Conservation (phyloP, 2,797 vertebrate species). For the Pseudocheirus occidentalis region DNA sequence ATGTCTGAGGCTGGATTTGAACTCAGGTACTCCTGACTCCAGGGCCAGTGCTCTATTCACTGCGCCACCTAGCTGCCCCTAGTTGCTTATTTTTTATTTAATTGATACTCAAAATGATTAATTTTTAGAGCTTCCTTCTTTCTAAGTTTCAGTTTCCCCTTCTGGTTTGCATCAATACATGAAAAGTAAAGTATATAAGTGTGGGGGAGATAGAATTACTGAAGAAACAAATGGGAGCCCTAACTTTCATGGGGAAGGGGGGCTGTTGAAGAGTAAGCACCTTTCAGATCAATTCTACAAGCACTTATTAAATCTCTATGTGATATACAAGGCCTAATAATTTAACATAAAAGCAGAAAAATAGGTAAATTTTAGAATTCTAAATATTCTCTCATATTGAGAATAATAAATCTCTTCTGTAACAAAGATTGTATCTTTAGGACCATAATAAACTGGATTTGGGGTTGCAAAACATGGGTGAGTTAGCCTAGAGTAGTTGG, state of each 20-base stretch:
- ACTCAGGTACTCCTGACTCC: no score
- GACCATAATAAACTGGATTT: neutral
- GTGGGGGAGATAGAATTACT: neutral
- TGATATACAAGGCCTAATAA: neutral
- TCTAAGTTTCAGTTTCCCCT: neutral
- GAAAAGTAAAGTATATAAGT: neutral
- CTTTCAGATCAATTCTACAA: neutral
- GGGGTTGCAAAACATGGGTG: neutral
- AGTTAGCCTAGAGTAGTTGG: neutral
- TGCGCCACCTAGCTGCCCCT: no score
- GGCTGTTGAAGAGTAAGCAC: neutral
- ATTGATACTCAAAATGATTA: constrained; percentile 18
- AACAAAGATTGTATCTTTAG: neutral
- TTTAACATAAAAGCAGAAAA: neutral
- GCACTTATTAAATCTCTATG: neutral
- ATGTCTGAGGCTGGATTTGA: no score
- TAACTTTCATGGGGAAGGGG: neutral
- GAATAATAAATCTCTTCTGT: neutral
- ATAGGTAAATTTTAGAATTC: neutral
- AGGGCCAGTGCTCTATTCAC: no score
- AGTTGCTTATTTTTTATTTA: constrained; percentile 43
- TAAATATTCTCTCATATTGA: constrained; percentile 13
- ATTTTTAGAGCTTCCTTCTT: constrained; percentile 39
- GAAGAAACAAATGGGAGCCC: constrained; percentile 19
- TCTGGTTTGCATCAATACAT: constrained; percentile 7